These are phyloP conservation scores for Cherax destructor DNA, from an alignment of 1,140 invertebrate species.

Conservation along the genomic window DNA sequence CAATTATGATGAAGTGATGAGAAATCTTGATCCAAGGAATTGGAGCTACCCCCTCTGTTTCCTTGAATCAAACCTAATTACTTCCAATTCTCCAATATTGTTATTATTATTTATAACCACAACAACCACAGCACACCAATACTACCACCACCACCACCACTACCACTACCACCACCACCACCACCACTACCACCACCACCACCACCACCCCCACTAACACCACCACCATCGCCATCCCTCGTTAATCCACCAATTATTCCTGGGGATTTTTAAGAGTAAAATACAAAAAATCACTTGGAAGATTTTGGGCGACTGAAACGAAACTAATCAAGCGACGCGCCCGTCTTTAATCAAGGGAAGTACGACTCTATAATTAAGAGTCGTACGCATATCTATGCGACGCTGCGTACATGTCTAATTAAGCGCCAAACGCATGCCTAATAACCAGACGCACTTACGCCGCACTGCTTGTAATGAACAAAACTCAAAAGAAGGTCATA, in stretches of 20 bases:
- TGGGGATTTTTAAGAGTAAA: neutral
- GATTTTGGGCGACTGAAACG: neutral
- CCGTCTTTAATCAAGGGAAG: no score
- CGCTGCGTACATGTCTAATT: no score
- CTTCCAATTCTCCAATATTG: neutral
- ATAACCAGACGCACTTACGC: no score
- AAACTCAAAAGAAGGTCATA: no score
- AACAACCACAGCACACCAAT: no score
- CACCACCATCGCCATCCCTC: neutral
- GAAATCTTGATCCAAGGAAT: neutral
- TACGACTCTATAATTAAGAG: no score
- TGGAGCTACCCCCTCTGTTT: neutral
- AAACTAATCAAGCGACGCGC: neutral
- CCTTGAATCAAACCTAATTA: no score
- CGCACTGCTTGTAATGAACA: no score
- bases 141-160: no score
- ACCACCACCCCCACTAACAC: neutral
- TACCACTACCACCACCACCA: neutral
- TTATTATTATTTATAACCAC: neutral
- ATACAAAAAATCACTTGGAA: neutral
- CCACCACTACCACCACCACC: neutral
- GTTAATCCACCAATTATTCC: neutral
- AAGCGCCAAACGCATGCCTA: no score
- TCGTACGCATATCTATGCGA: no score
- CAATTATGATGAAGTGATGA: no score